Base-by-base conservation (phyloP, 1,140 invertebrate species). In the Tetraneura akinire region DNA sequence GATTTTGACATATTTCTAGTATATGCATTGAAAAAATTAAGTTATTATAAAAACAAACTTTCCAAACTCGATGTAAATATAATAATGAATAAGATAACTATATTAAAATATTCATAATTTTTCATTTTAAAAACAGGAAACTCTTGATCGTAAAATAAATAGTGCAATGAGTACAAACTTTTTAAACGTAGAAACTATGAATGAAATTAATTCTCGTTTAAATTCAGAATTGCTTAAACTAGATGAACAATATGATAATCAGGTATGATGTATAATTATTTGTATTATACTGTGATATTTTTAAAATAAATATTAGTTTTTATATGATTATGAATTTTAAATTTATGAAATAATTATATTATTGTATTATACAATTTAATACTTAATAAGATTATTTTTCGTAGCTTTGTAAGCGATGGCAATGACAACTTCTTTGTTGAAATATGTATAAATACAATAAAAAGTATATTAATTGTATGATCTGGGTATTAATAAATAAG, bases 1-100 rank as follows among this genome's bases (percentile, higher is more conserved):
- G 73, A 76, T 57, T 60, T 55, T 60, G 73, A 76, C 42, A 18
- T 76, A 37, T 76, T 76, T 76, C 73, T 76, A 16, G 14, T 76
- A 11, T 76, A 76, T 60, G 73, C 73, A 8, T 23, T 76, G 14
- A 76, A 76, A 60, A 76, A 60, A 37, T n/a, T 76, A 45, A 76
- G 60, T 21, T 42, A 76, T 55, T 76, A 57, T 60, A n/a, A 76
- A 57, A 32, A 76, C 6, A 37, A 57, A 4, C 51, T 76, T 42
- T 37, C 73, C 13, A 76, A 76, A 60, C 51, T 42, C 37, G 73
- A 76, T 18, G 73, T 76, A 10, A 70, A 1, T 26, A 49, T 26
- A 70, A 3, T 47, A 47, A 47, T 57, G 29, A 57, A 14, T 29
- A 51, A 18, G 42, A 68, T 42, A 21, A 1, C 3, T 45, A 1